These are phyloP conservation scores for Orussus abietinus DNA, from an alignment of 1,140 invertebrate species.

Conservation along the genomic window DNA sequence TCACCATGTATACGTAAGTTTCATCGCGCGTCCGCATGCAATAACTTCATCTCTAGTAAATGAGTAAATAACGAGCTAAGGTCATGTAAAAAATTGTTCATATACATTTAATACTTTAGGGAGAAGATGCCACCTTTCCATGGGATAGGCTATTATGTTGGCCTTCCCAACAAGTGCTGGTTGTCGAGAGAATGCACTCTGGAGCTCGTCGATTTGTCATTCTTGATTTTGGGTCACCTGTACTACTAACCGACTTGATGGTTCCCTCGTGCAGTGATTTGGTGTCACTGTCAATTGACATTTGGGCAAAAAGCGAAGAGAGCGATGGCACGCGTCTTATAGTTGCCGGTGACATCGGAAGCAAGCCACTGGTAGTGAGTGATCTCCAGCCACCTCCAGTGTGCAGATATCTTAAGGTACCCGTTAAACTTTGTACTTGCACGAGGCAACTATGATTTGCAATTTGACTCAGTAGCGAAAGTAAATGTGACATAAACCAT, in stretches of 20 bases:
- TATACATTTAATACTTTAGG: constrained; percentile 27
- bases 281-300: constrained; percentile 82
- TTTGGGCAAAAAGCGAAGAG: constrained; percentile 83
- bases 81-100: constrained; percentile 3
- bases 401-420: constrained; percentile 83
- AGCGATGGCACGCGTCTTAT: constrained; percentile 79
- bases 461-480: neutral
- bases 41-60: constrained; percentile 39
- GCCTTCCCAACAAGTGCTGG: constrained; percentile 77
- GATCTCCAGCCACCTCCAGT: constrained; percentile 86
- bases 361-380: constrained; percentile 75
- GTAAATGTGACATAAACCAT: neutral
- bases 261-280: constrained; percentile 84
- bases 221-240: constrained; percentile 81
- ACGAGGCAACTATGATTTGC: neutral
- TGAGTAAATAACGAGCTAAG: constrained; percentile 29
- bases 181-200: constrained; percentile 92
- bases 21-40: constrained; percentile 18
- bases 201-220: constrained; percentile 83
- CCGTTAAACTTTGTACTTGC: neutral
- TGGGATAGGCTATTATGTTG: constrained; percentile 73
- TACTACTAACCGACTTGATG: constrained; percentile 82
- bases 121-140: constrained; percentile 53
- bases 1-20: constrained; percentile 42
- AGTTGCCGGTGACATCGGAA: constrained; percentile 79